Percentiles rank a stretch among this genome's conserved stretches.
These are phyloP conservation scores for Pandemis corylana DNA, from an alignment of 2,888 invertebrate species.

Conservation along the genomic window DNA sequence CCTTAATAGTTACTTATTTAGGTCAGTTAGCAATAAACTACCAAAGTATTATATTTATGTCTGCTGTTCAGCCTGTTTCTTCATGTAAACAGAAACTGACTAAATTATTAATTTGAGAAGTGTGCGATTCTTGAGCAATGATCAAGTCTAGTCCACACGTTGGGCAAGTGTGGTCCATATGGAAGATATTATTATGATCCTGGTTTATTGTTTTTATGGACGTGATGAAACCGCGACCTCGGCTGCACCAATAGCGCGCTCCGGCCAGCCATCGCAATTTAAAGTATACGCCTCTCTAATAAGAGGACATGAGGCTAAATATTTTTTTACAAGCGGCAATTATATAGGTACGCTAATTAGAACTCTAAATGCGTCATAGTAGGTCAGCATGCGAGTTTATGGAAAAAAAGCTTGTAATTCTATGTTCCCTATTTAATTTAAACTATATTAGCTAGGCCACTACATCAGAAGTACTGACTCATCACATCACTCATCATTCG, in stretches of 20 bases:
- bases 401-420: not conserved
- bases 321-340: slow-evolving; percentile 8
- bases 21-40: too few relatives aligned
- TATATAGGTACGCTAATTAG: not conserved
- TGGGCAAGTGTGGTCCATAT: slow-evolving; percentile 43
- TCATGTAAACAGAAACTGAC: not conserved
- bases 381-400: not conserved
- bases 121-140: not conserved
- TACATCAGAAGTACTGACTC: not conserved
- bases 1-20: too few relatives aligned
- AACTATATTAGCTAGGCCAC: not conserved
- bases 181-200: slow-evolving; percentile 46
- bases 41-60: too few relatives aligned
- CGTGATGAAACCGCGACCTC: slow-evolving; percentile 78
- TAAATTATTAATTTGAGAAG: not conserved
- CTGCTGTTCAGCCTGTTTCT: too few relatives aligned
- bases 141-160: not conserved
- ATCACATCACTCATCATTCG: too few relatives aligned
- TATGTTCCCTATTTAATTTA: not conserved
- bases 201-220: slow-evolving; percentile 67
- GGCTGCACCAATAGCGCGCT: slow-evolving; percentile 72
- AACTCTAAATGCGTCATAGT: not conserved
- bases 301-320: slow-evolving; percentile 26
- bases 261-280: slow-evolving; percentile 76
- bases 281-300: slow-evolving; percentile 60